Evolutionary conservation across 2,797 vertebrate species (phyloP).

Genomic region (Hypotaenidia okinawae): DNA sequence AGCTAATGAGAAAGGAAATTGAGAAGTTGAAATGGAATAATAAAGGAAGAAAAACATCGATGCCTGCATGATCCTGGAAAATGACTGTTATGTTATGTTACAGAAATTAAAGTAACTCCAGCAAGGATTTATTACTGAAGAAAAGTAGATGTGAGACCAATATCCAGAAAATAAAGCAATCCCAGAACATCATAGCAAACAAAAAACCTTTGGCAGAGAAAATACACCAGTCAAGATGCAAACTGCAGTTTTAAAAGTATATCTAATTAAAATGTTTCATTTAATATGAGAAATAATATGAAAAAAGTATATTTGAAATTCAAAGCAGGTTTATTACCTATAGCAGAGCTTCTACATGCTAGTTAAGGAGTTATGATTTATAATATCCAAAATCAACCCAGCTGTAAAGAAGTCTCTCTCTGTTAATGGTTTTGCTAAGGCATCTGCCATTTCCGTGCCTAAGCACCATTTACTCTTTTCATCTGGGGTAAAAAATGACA

Average conservation of each 20-base stretch:
- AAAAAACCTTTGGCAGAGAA: not conserved
- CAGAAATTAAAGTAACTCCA: constrained; percentile 32
- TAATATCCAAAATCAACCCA: not conserved
- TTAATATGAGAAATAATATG: not conserved
- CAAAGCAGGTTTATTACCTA: not conserved
- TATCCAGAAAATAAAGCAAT: not conserved
- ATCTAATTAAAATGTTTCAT: constrained; percentile 2
- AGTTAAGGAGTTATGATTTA: not conserved
- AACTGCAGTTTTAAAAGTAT: not conserved
- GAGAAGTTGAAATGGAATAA: not conserved
- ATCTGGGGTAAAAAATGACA: not conserved
- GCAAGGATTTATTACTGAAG: not conserved
- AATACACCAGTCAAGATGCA: not conserved
- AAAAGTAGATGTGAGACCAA: not conserved
- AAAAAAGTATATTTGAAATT: not conserved
- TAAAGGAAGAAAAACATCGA: constrained; percentile 5
- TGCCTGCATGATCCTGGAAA: not conserved
- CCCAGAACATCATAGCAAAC: not conserved
- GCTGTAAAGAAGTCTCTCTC: not conserved
- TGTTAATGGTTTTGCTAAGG: not conserved
- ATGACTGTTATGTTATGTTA: not conserved
- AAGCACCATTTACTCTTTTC: not conserved
- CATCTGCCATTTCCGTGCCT: not conserved
- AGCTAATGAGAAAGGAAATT: constrained; percentile 42
- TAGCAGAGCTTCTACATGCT: not conserved